Percentiles rank a stretch among this genome's conserved stretches.
Evolutionary conservation across 2,888 invertebrate genomes (phyloP).

Genomic region (Temnothorax rugatulus): DNA sequence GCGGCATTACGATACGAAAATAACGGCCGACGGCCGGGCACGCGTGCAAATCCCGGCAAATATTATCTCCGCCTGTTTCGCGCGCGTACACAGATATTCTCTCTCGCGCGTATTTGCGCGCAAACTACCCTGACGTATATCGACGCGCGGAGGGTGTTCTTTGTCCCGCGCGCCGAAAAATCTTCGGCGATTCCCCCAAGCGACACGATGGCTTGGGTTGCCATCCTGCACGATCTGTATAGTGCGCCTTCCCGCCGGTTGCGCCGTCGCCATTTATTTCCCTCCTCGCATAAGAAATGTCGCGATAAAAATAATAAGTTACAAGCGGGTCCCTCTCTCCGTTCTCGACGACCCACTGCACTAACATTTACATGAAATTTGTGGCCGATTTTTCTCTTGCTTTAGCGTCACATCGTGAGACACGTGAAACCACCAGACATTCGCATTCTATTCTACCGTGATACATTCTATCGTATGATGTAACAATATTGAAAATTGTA

Average conservation of each 20-base stretch:
- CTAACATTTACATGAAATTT: constrained; percentile 18
- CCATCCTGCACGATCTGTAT: background rate
- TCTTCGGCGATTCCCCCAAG: background rate
- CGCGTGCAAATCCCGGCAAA: constrained; percentile 80
- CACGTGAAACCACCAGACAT: background rate
- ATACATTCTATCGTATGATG: background rate
- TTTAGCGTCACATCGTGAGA: background rate
- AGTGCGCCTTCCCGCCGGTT: background rate
- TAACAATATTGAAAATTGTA: background rate
- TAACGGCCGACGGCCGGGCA: constrained; percentile 69
- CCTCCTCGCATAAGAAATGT: background rate
- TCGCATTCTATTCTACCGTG: background rate
- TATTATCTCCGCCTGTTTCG: constrained; percentile 76
- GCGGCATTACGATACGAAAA: constrained; percentile 76
- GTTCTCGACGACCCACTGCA: background rate
- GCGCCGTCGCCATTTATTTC: background rate
- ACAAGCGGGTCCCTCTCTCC: background rate
- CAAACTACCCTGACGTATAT: constrained; percentile 24
- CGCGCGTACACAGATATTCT: constrained; percentile 30
- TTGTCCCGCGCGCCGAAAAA: background rate
- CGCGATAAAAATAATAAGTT: constrained; percentile 1
- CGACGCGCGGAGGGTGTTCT: background rate
- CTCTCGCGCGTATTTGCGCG: constrained; percentile 39
- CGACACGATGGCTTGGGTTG: background rate
- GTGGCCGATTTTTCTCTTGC: background rate